Evolutionary conservation across 2,113 vertebrate genomes (phyloP).

Genomic region (Pteruthius melanotis): DNA sequence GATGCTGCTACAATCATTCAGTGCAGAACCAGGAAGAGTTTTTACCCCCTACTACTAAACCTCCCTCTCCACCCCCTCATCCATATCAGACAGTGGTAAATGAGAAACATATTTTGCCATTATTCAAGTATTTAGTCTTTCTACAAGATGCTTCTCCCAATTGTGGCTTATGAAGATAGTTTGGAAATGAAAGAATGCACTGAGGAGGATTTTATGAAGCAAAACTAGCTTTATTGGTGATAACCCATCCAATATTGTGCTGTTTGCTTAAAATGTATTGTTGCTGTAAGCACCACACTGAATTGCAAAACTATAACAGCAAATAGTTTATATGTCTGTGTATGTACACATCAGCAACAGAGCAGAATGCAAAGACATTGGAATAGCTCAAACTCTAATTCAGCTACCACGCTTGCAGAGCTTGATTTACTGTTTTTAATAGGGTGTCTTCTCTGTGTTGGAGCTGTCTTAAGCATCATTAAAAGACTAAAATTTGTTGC

Average conservation of each 20-base stretch:
- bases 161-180: slow-evolving; percentile 32
- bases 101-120: background rate
- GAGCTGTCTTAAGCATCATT: slow-evolving; percentile 35
- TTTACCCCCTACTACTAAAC: rapidly evolving
- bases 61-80: rapidly evolving
- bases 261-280: slow-evolving; percentile 52
- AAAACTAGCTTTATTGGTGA: slow-evolving; percentile 45
- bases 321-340: background rate
- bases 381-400: slow-evolving; percentile 63
- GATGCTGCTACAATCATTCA: background rate
- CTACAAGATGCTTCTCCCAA: background rate
- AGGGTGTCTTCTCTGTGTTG: slow-evolving; percentile 29
- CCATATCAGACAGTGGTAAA: background rate
- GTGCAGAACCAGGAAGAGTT: background rate
- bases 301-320: slow-evolving; percentile 69
- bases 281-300: slow-evolving; percentile 50
- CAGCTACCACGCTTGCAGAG: slow-evolving; percentile 42
- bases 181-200: background rate
- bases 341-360: background rate
- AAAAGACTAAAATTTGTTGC: slow-evolving; percentile 42
- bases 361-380: slow-evolving; percentile 48
- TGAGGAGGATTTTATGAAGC: slow-evolving; percentile 47
- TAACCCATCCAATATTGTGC: slow-evolving; percentile 32
- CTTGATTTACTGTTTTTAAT: slow-evolving; percentile 79
- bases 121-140: slow-evolving; percentile 15